Conservation (phyloP, 30 jellyfish, hydroid and myxozoan species). For the Chrysaora quinquecirrha region DNA sequence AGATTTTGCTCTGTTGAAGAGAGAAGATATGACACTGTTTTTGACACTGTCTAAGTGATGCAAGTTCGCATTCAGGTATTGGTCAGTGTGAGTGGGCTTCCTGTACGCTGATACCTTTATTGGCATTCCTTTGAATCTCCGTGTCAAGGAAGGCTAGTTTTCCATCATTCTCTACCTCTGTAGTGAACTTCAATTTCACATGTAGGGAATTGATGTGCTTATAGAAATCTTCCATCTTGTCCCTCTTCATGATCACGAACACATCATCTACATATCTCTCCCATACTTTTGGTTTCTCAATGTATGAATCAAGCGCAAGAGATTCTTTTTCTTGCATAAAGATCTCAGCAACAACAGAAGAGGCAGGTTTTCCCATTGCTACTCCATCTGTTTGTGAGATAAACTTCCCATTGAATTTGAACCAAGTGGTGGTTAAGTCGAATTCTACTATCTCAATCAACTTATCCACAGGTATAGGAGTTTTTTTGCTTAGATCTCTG, state of each 20-base stretch:
- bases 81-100: background rate
- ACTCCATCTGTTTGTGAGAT: background rate
- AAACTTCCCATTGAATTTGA: background rate
- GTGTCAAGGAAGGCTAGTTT: background rate
- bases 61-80: background rate
- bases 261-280: background rate
- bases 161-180: background rate
- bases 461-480: background rate
- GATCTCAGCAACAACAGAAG: background rate
- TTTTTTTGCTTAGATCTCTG: background rate
- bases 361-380: conserved; percentile 1
- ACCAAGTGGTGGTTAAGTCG: background rate
- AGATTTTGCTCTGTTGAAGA: background rate
- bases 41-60: background rate
- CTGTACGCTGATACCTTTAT: background rate
- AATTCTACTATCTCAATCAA: background rate
- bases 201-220: too few species aligned
- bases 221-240: background rate
- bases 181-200: too few species aligned
- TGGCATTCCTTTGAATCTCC: background rate
- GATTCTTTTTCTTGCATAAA: background rate
- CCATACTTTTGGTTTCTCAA: background rate
- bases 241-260: background rate
- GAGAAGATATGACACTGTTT: background rate
- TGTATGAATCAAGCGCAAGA: background rate